Conservation (phyloP, 2,888 invertebrate species). For the Polydrusus cervinus region DNA sequence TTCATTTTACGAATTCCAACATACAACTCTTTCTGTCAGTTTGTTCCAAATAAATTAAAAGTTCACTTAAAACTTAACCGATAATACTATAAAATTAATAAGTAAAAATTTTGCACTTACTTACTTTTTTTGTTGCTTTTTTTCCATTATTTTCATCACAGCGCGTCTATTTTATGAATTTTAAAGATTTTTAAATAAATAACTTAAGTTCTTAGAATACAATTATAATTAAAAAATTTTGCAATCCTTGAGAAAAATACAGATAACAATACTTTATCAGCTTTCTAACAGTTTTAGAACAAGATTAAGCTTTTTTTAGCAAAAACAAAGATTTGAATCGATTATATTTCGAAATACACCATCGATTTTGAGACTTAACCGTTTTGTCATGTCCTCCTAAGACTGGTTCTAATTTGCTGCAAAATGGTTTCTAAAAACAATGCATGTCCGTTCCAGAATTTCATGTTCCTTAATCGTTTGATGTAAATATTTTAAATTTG, state of each 20-base stretch:
- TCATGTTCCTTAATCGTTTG: too few species aligned
- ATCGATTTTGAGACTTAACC: too few species aligned
- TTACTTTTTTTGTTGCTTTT: conserved; percentile 55
- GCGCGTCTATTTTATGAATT: conserved; percentile 58
- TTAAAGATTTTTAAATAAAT: conserved; percentile 47
- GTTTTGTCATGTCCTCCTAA: too few species aligned
- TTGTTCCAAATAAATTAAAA: conserved; percentile 20
- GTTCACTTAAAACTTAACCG: conserved; percentile 41
- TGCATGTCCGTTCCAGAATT: too few species aligned
- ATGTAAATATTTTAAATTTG: too few species aligned
- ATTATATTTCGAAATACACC: too few species aligned
- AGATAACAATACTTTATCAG: not conserved
- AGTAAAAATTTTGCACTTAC: conserved; percentile 56
- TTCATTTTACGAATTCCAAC: conserved; percentile 45
- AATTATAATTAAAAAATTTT: conserved; percentile 20
- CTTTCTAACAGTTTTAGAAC: too few species aligned
- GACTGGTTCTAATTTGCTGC: too few species aligned
- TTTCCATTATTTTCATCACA: conserved; percentile 62
- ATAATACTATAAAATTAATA: conserved; percentile 51
- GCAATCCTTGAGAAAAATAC: conserved; percentile 6
- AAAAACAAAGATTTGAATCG: too few species aligned
- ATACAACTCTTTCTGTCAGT: conserved; percentile 14
- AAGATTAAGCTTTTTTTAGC: too few species aligned
- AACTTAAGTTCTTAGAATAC: conserved; percentile 39
- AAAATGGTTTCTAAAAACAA: too few species aligned